These are phyloP conservation scores for Polyodon spathula DNA, from an alignment of 2,113 vertebrate species.

Conservation along the genomic window DNA sequence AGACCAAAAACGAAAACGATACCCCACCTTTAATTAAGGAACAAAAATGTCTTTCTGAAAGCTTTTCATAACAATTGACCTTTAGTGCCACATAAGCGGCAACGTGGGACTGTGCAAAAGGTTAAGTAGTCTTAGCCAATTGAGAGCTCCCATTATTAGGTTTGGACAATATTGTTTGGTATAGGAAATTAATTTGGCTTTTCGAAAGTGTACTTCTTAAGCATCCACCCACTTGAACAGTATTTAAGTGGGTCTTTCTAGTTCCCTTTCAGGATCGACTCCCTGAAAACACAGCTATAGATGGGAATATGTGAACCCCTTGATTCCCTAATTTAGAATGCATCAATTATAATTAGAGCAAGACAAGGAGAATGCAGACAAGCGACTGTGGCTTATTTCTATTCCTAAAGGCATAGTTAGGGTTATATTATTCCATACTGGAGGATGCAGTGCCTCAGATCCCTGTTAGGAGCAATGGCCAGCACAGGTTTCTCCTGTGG, in stretches of 20 bases:
- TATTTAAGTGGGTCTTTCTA: conserved; percentile 21
- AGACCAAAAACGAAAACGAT: conserved; percentile 47
- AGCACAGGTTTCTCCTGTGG: no score
- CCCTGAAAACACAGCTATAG: neutral
- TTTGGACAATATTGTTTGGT: conserved; percentile 56
- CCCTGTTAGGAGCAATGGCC: no score
- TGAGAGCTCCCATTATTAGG: conserved; percentile 22
- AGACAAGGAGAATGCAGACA: neutral
- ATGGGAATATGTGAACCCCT: neutral
- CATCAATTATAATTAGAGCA: neutral
- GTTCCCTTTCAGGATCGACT: neutral
- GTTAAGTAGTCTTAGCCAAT: conserved; percentile 42
- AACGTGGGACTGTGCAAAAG: conserved; percentile 20
- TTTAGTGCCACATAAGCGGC: no score
- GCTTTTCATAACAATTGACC: conserved; percentile 42
- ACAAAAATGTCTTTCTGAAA: conserved; percentile 43
- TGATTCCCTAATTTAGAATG: neutral
- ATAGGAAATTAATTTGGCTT: conserved; percentile 59
- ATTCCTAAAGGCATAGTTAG: no score
- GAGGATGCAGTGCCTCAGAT: no score
- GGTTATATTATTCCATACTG: no score
- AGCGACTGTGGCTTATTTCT: neutral
- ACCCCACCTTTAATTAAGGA: conserved; percentile 48
- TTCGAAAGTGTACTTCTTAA: conserved; percentile 48
- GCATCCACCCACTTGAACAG: conserved; percentile 46